Percentiles rank a stretch among this genome's conserved stretches.
Evolutionary conservation across 1,140 invertebrate genomes (phyloP).

Genomic region (Temnothorax longispinosus): DNA sequence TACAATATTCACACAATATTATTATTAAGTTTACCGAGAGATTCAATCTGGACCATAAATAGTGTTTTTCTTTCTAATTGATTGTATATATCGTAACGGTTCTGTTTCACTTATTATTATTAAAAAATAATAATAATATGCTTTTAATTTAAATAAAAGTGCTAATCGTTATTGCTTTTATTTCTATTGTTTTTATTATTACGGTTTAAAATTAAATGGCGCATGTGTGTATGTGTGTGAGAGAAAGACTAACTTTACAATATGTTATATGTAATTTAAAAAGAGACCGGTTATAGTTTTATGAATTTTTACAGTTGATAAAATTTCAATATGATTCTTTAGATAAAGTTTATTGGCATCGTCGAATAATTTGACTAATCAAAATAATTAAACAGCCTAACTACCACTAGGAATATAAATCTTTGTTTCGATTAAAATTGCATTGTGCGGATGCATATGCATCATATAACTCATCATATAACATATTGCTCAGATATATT

Average conservation of each 20-base stretch:
- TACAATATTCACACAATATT: too few relatives aligned
- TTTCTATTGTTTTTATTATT: not conserved
- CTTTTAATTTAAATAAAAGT: not conserved
- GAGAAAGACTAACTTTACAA: not conserved
- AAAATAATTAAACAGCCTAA: constrained; percentile 7
- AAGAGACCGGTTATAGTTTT: not conserved
- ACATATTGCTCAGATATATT: not conserved
- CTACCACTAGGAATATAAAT: not conserved
- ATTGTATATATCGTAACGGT: too few relatives aligned
- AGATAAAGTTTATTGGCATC: not conserved
- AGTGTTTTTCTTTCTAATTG: too few relatives aligned
- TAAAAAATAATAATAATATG: not conserved
- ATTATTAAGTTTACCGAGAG: too few relatives aligned
- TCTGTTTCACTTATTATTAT: too few relatives aligned
- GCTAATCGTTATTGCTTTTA: not conserved
- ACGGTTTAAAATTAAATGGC: not conserved
- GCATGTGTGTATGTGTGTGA: too few relatives aligned
- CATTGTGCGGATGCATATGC: not conserved
- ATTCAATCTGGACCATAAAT: too few relatives aligned
- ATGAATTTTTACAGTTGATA: not conserved
- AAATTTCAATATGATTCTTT: not conserved
- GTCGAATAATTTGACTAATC: not conserved
- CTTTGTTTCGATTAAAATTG: not conserved
- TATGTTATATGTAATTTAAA: not conserved
- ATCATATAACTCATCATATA: too few relatives aligned